These are phyloP conservation scores for Tapirus terrestris DNA, from an alignment of 2,113 vertebrate species.

Conservation along the genomic window DNA sequence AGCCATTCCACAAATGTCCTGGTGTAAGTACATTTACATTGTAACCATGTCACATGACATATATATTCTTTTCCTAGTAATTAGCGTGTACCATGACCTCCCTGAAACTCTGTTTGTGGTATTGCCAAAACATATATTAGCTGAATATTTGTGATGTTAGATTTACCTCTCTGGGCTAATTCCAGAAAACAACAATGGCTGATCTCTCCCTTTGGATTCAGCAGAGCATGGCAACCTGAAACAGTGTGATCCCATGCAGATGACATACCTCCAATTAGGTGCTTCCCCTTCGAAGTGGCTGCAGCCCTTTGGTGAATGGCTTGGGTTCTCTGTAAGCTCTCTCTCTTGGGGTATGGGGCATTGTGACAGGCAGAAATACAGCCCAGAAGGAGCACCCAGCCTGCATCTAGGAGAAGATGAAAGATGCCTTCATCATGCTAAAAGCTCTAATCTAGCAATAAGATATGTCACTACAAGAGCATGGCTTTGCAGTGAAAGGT, in stretches of 20 bases:
- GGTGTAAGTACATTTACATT: slow-evolving; percentile 36
- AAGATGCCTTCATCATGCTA: slow-evolving; percentile 74
- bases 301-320: slow-evolving; percentile 75
- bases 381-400: slow-evolving; percentile 74
- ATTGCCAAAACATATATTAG: slow-evolving; percentile 59
- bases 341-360: slow-evolving; percentile 71
- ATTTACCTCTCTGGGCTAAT: slow-evolving; percentile 74
- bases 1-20: slow-evolving; percentile 12
- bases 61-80: slow-evolving; percentile 57
- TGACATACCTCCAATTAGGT: slow-evolving; percentile 85
- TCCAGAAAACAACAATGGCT: slow-evolving; percentile 71
- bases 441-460: slow-evolving; percentile 78
- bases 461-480: slow-evolving; percentile 82
- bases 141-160: slow-evolving; percentile 67
- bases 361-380: slow-evolving; percentile 77
- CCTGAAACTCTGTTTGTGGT: slow-evolving; percentile 42
- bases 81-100: slow-evolving; percentile 26
- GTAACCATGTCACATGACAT: not conserved
- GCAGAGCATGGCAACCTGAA: slow-evolving; percentile 83
- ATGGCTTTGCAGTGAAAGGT: slow-evolving; percentile 78
- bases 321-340: slow-evolving; percentile 73
- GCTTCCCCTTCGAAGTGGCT: slow-evolving; percentile 83
- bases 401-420: slow-evolving; percentile 79
- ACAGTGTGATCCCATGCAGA: slow-evolving; percentile 84
- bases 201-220: slow-evolving; percentile 81